Evolutionary conservation across 2,797 vertebrate species (phyloP).

Genomic region (Echeneis naucrates): DNA sequence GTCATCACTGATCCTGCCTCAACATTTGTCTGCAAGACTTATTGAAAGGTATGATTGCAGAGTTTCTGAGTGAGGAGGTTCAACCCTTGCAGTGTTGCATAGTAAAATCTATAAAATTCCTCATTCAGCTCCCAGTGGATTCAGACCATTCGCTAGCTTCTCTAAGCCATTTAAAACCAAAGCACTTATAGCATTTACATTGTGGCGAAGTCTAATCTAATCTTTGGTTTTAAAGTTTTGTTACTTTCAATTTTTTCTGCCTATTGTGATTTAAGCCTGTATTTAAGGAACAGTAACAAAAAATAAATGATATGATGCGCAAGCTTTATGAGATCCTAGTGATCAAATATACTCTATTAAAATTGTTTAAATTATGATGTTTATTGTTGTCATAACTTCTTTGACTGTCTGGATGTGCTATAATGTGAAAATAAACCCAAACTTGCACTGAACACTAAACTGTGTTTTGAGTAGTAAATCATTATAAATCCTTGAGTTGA

Average conservation of each 20-base stretch:
- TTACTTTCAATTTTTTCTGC: neutral
- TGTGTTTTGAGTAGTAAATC: constrained; percentile 13
- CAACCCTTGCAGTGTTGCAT: neutral
- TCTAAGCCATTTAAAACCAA: constrained; percentile 3
- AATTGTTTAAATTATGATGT: neutral
- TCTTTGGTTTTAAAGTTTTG: neutral
- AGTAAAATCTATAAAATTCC: neutral
- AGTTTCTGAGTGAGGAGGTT: neutral
- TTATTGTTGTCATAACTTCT: neutral
- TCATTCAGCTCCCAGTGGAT: constrained; percentile 6
- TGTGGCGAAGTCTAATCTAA: neutral
- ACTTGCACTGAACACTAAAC: constrained; percentile 20
- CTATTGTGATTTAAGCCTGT: neutral
- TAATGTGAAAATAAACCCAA: neutral
- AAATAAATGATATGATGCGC: neutral
- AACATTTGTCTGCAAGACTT: constrained; percentile 4
- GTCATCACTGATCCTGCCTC: neutral
- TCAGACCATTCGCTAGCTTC: neutral
- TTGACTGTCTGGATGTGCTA: neutral
- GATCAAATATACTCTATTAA: neutral
- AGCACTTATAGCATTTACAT: constrained; percentile 20
- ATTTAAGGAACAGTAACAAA: neutral
- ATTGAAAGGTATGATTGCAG: neutral
- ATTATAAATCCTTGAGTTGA: neutral
- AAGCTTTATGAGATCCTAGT: no score